Percentiles rank a stretch among this genome's conserved stretches.
Conservation (phyloP, 2,888 invertebrate genomes). For the Neria commutata region DNA sequence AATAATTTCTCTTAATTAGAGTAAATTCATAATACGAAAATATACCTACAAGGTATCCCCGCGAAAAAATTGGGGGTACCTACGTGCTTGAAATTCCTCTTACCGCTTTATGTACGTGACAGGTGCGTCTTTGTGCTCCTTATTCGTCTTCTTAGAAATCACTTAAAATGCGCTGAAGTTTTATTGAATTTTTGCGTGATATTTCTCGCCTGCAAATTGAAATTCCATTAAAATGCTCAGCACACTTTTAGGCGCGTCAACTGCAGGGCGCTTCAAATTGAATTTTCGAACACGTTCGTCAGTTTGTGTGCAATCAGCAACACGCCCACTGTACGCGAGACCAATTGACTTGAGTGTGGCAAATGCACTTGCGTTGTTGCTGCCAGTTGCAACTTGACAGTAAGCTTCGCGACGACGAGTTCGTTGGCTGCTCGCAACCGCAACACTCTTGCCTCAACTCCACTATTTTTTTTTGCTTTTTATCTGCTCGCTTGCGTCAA, state of each 20-base stretch:
- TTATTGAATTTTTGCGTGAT: conserved; percentile 17
- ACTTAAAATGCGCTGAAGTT: too few relatives aligned
- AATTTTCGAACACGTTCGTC: conserved; percentile 12
- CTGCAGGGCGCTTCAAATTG: conserved; percentile 11
- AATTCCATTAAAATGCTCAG: conserved; percentile 5
- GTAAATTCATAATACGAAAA: too few relatives aligned
- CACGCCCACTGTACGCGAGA: conserved; percentile 14
- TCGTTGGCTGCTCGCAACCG: conserved; percentile 6
- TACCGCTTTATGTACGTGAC: too few relatives aligned
- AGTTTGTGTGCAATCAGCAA: background rate
- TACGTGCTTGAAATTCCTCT: too few relatives aligned
- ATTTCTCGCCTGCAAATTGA: conserved; percentile 9
- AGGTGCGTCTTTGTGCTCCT: too few relatives aligned
- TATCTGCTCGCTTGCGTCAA: too few relatives aligned
- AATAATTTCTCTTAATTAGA: too few relatives aligned
- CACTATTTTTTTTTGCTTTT: background rate
- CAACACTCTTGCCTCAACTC: background rate
- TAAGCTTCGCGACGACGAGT: conserved; percentile 5
- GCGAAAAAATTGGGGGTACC: too few relatives aligned
- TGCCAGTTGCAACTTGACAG: background rate
- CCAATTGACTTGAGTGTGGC: background rate
- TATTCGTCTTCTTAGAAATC: too few relatives aligned
- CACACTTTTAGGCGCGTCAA: conserved; percentile 7
- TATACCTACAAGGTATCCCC: too few relatives aligned
- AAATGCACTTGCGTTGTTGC: background rate